phyloP scores from a whole-genome alignment of 2,888 invertebrate species.

The Coelopa pilipes region DNA sequence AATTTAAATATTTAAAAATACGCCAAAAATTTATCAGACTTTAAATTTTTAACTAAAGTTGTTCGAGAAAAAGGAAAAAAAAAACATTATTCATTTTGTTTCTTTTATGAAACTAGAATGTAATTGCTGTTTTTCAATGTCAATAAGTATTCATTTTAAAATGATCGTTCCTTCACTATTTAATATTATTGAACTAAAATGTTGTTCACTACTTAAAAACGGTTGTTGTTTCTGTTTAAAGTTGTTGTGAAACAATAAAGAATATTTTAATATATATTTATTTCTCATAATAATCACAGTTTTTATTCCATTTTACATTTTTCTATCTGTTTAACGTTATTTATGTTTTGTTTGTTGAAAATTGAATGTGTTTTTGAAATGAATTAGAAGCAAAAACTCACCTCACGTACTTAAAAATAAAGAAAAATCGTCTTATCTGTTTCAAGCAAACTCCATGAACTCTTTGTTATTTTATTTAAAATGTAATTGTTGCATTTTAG shows the following conservation, averaged over 20 bases:
- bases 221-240: constrained; percentile 10
- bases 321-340: constrained; percentile 10
- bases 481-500: constrained; percentile 34
- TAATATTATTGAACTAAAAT: constrained; percentile 29
- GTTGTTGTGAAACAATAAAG: constrained; percentile 9
- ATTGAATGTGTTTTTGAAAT: background rate
- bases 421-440: constrained; percentile 29
- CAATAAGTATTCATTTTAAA: constrained; percentile 1
- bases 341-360: background rate
- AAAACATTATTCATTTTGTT: constrained; percentile 11
- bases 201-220: constrained; percentile 19
- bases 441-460: constrained; percentile 45
- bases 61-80: constrained; percentile 52
- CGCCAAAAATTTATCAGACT: constrained; percentile 53
- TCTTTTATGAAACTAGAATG: background rate
- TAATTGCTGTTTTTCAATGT: constrained; percentile 17
- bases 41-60: constrained; percentile 60
- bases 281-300: constrained; percentile 34
- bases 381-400: constrained; percentile 6
- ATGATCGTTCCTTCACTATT: too few relatives aligned
- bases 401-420: background rate
- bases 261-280: constrained; percentile 32
- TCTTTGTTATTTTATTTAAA: constrained; percentile 41
- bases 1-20: constrained; percentile 47
- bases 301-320: constrained; percentile 26